Evolutionary conservation across 1,140 invertebrate species (phyloP), one percentile per base, ranked within the genome.

Genomic region (Lucilia cuprina): DNA sequence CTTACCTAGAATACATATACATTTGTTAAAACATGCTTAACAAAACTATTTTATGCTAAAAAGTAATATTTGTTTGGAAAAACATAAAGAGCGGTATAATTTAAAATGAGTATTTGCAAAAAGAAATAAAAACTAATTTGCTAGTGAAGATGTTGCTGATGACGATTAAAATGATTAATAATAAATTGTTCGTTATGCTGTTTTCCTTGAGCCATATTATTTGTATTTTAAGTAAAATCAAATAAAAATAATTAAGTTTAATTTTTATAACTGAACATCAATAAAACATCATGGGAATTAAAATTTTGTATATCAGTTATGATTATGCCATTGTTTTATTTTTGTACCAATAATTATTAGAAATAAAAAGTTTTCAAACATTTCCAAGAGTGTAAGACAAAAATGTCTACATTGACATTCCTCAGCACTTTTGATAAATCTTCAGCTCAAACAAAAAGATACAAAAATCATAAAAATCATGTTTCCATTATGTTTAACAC

Each of bases 401-500:
- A 30, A 30, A 55, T 17, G 50, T 55, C 50, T 55, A 13, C 17
- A 55, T 13, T 55, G 50, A 55, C 50, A 55, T 55, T 55, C 50
- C 17, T 55, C 17, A 55, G 12, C 50, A 10, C 50, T 12, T 41
- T 41, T 41, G 41, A 41, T 41, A 55, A 55, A 8, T 55, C 50
- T 55, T 55, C 1, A 55, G 17, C 50, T 8, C 50, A 70, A n/a
- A 78, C 34, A 78, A 78, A 47, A 80, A 35, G 13, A 78, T 47
- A n/a, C 4, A 47, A 78, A 78, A 78, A 78, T 78, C 75, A 41
- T 47, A 34, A 47, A 47, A 41, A 47, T 49, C 77, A 50, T 80
- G 77, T 80, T 50, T 80, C 41, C 77, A 49, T 49, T 80, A 80
- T 80, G 77, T 80, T 80, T 80, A 80, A 80, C 77, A 80, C 77